Conservation (phyloP, 2,797 vertebrate species). For the Brachymystax lenok region DNA sequence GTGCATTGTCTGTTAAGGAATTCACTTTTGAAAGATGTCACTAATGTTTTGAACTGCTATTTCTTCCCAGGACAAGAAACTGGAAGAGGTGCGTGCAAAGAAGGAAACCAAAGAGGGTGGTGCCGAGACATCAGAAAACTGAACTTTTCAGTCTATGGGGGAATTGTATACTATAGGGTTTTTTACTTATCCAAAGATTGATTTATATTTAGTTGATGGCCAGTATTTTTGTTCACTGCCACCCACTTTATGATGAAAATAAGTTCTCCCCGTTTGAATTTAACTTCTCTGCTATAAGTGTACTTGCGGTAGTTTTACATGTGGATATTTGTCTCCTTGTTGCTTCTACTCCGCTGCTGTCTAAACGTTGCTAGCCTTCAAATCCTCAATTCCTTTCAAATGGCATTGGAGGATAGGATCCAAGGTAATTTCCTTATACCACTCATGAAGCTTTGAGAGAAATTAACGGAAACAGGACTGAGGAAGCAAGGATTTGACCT, state of each 20-base stretch:
- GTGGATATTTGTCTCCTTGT: conserved; percentile 38
- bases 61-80: conserved; percentile 84
- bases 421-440: neutral
- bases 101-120: conserved; percentile 90
- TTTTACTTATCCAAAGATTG: conserved; percentile 80
- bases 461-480: neutral
- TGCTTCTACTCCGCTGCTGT: conserved; percentile 35
- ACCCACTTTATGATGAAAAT: conserved; percentile 53
- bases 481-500: neutral
- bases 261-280: conserved; percentile 57
- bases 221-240: conserved; percentile 69
- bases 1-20: neutral
- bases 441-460: too few species aligned
- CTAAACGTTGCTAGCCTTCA: neutral
- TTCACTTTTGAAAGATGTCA: neutral
- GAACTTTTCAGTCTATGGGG: conserved; percentile 43
- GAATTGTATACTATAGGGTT: conserved; percentile 52
- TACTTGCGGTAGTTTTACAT: conserved; percentile 64
- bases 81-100: conserved; percentile 92
- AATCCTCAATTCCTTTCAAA: neutral
- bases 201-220: conserved; percentile 68
- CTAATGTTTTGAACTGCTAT: neutral
- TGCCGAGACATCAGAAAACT: conserved; percentile 62
- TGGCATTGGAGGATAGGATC: neutral
- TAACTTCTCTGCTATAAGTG: conserved; percentile 60